phyloP scores from a whole-genome alignment of 2,888 invertebrate genomes.

The Alloscopus bannaensis region DNA sequence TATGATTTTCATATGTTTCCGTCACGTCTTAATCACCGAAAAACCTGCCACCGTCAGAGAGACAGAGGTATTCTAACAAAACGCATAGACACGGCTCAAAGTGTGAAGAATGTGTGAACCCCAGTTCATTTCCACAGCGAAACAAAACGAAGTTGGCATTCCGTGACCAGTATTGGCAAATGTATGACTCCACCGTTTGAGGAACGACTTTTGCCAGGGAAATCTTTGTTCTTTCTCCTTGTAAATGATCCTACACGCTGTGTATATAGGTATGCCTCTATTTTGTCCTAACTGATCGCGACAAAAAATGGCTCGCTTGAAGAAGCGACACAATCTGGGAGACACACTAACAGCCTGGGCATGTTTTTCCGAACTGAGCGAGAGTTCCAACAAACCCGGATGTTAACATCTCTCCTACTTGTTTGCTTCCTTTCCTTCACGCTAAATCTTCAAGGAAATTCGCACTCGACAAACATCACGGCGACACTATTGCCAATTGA shows the following conservation, averaged over 20 bases:
- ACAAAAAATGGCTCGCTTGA: background rate
- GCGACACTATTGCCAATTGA: too few species aligned
- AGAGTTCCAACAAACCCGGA: slow-evolving; percentile 12
- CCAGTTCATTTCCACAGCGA: background rate
- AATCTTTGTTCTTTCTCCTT: background rate
- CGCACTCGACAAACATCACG: slow-evolving; percentile 17
- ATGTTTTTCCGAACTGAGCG: background rate
- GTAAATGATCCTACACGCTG: background rate
- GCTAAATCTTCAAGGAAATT: slow-evolving; percentile 24
- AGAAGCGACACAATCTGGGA: background rate
- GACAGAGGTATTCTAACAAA: background rate
- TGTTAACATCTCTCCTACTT: background rate
- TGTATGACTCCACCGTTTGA: background rate
- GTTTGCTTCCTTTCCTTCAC: background rate
- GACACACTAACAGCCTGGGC: background rate
- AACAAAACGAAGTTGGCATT: slow-evolving; percentile 31
- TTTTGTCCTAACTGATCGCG: background rate
- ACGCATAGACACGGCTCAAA: background rate
- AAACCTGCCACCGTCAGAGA: background rate
- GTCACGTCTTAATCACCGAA: too few species aligned
- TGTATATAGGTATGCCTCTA: background rate
- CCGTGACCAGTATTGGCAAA: slow-evolving; percentile 23
- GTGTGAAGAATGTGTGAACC: background rate
- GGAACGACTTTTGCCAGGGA: background rate
- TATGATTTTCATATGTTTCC: too few species aligned